These are phyloP conservation scores for Lomographa bimaculata DNA, from an alignment of 2,888 invertebrate species.

Conservation along the genomic window DNA sequence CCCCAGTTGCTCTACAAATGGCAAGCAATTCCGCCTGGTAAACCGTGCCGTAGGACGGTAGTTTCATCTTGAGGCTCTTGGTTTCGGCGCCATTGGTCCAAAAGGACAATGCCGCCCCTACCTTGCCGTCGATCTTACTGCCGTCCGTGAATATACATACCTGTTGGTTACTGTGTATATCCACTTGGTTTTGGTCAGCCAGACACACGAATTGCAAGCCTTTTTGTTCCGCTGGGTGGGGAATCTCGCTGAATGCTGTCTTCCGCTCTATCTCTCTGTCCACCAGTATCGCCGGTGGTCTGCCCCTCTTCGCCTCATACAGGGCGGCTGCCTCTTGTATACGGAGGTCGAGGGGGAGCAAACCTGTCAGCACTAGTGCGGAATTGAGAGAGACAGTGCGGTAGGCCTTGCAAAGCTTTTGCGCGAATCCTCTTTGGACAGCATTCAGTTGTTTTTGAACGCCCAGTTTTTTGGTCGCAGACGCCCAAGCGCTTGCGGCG, in stretches of 20 bases:
- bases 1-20: too few species aligned
- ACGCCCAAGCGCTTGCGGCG: too few species aligned
- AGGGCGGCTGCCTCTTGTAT: slow-evolving; percentile 24
- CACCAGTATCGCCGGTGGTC: too few species aligned
- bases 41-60: slow-evolving; percentile 10
- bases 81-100: slow-evolving; percentile 21
- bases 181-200: slow-evolving; percentile 6
- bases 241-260: not conserved
- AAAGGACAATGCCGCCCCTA: slow-evolving; percentile 27
- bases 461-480: too few species aligned
- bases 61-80: slow-evolving; percentile 15
- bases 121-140: slow-evolving; percentile 12
- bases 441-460: too few species aligned
- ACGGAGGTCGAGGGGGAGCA: slow-evolving; percentile 28
- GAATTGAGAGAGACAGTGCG: too few species aligned
- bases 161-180: not conserved
- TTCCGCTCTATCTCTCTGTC: slow-evolving; percentile 25
- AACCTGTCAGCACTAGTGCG: too few species aligned
- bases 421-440: too few species aligned
- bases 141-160: not conserved
- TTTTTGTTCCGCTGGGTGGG: too few species aligned
- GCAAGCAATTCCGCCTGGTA: slow-evolving; percentile 33
- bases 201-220: too few species aligned
- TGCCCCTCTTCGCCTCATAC: slow-evolving; percentile 5
- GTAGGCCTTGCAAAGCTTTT: too few species aligned